Conservation (phyloP, 2,797 vertebrate species). For the Prionace glauca region DNA sequence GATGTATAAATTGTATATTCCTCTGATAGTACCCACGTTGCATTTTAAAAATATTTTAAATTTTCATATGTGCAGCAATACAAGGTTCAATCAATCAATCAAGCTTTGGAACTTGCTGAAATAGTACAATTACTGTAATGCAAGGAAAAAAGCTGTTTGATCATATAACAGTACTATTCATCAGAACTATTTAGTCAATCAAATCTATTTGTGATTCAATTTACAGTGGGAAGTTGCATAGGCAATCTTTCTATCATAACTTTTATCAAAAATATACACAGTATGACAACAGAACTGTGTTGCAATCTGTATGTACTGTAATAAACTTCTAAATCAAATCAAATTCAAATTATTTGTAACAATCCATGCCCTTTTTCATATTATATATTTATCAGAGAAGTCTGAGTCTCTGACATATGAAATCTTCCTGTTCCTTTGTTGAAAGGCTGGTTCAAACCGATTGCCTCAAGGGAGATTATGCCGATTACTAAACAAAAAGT, state of each 20-base stretch:
- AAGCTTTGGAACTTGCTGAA: neutral
- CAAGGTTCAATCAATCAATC: constrained; percentile 19
- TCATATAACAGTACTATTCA: neutral
- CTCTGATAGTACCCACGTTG: constrained; percentile 20
- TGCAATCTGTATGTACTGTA: neutral
- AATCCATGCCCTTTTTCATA: neutral
- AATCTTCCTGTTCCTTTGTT: neutral
- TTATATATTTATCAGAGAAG: neutral
- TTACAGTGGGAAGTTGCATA: neutral
- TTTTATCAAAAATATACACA: constrained; percentile 27
- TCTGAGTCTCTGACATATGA: neutral
- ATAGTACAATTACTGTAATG: neutral
- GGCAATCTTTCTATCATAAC: neutral
- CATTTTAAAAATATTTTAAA: constrained; percentile 13
- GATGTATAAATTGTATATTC: neutral
- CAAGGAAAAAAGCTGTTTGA: neutral
- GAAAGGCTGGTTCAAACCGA: neutral
- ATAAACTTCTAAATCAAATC: constrained; percentile 14
- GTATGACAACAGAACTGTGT: neutral
- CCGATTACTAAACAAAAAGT: neutral
- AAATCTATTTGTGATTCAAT: constrained; percentile 19
- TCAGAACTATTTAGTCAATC: neutral
- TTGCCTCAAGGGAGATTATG: neutral
- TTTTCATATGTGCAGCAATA: neutral
- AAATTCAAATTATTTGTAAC: neutral